phyloP scores from a whole-genome alignment of 2,888 invertebrate species.

The Lissocephala sabroskyi region DNA sequence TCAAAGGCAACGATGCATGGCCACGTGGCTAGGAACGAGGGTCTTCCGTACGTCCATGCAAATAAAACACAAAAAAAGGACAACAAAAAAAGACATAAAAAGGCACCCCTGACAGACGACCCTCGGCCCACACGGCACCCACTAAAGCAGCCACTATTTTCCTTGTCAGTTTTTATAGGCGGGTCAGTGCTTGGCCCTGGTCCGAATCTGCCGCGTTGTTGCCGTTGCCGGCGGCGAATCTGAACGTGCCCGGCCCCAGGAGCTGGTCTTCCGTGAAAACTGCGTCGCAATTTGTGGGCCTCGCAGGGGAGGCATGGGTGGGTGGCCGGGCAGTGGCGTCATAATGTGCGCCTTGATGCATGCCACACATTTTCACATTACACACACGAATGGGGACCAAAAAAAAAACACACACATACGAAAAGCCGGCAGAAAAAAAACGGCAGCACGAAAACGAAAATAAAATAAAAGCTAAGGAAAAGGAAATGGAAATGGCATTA shows the following conservation, averaged over 20 bases:
- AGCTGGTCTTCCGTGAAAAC: slow-evolving; percentile 34
- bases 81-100: slow-evolving; percentile 14
- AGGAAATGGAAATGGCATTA: too few relatives aligned
- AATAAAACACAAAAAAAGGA: slow-evolving; percentile 7
- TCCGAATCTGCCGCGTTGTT: not conserved
- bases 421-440: not conserved
- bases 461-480: too few relatives aligned
- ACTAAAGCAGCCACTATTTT: slow-evolving; percentile 20
- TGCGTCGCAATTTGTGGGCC: too few relatives aligned
- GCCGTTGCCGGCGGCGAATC: not conserved
- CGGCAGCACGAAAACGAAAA: too few relatives aligned
- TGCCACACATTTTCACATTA: slow-evolving; percentile 18
- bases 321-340: slow-evolving; percentile 9
- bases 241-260: slow-evolving; percentile 8
- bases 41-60: slow-evolving; percentile 7
- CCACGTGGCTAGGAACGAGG: too few relatives aligned
- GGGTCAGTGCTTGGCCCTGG: slow-evolving; percentile 5
- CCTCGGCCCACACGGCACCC: not conserved
- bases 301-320: not conserved
- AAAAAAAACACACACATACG: not conserved
- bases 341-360: slow-evolving; percentile 36
- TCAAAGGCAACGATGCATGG: too few relatives aligned
- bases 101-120: slow-evolving; percentile 12
- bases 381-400: slow-evolving; percentile 3
- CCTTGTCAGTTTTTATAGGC: slow-evolving; percentile 6